A percentile compares a stretch with the other conserved stretches of the same genome.
phyloP scores from a whole-genome alignment of 2,797 vertebrate species.

The Pantherophis vulpinus region DNA sequence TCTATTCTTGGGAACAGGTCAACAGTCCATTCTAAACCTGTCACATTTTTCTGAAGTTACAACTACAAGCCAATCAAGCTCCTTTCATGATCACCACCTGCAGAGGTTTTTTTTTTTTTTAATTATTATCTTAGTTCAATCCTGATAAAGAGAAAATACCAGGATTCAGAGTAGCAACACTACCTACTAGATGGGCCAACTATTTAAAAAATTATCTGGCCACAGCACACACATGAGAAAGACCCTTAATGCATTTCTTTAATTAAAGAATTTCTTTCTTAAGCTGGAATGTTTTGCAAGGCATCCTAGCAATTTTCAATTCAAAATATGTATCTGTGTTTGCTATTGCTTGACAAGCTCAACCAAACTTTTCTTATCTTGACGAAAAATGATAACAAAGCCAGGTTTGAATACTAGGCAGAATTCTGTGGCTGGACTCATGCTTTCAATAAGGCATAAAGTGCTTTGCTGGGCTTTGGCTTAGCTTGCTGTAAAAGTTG shows the following conservation, averaged over 20 bases:
- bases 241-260: neutral
- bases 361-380: neutral
- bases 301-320: neutral
- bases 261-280: neutral
- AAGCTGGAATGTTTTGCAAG: neutral
- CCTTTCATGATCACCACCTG: neutral
- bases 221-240: neutral
- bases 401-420: neutral
- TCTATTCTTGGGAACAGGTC: neutral
- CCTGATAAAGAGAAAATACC: neutral
- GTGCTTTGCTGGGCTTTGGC: neutral
- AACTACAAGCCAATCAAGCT: neutral
- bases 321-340: constrained; percentile 4
- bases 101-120: neutral
- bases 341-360: constrained; percentile 14
- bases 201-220: neutral
- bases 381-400: neutral
- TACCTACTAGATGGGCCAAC: neutral
- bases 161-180: neutral
- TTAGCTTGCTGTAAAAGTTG: neutral
- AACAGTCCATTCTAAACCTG: neutral
- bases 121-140: neutral
- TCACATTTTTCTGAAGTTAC: neutral
- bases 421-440: constrained; percentile 14
- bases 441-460: neutral